Base-by-base conservation (phyloP, 2,888 invertebrate genomes). In the Acheta domesticus region DNA sequence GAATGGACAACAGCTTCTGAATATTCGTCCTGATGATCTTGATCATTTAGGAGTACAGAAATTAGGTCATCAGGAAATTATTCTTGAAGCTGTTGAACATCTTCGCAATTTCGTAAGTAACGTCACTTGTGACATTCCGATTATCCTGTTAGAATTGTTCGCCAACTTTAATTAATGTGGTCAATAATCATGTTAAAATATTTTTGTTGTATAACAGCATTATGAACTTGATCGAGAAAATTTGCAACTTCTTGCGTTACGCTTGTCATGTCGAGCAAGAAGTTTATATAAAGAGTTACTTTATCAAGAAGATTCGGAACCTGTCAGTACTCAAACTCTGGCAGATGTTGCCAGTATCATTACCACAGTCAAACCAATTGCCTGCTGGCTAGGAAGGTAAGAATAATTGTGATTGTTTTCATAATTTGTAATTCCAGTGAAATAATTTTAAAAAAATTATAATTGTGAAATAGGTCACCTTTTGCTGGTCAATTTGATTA, bases 31-130 rank as follows among this genome's bases (percentile, higher is more conserved):
- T 78, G 95, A 96, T 86, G 96, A 97, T 87, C 90, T 98, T 82
- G 94, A 96, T 85, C 92, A 94, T 86, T 89, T 98, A 79, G 95
- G 96, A 36, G 93, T 98, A 85, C 89, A 89, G 81, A 93, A 94
- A 85, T 91, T 98, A 82, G 98, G 98, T 14, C 97, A 98, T 86
- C 97, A 98, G 87, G 97, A 97, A 86, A 91, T 97, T 79, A 92
- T 98, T 82, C 89, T 98, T 76, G 97, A 97, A 87, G 97, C 96
- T 78, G 94, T 98, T 19, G 96, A 96, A 84, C 93, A 96, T 84
- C 89, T 98, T 77, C 89, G 94, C 83, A 94, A 96, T 88, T 94
- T 97, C 88, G 96, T 96, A 88, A 90, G 93, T 88, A 80, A n/a
- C 48, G 5, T 36, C 36, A 5, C 36, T 36, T 36, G 36, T 36